Conservation (phyloP, 1,140 invertebrate species). For the Drosophila obscura region DNA sequence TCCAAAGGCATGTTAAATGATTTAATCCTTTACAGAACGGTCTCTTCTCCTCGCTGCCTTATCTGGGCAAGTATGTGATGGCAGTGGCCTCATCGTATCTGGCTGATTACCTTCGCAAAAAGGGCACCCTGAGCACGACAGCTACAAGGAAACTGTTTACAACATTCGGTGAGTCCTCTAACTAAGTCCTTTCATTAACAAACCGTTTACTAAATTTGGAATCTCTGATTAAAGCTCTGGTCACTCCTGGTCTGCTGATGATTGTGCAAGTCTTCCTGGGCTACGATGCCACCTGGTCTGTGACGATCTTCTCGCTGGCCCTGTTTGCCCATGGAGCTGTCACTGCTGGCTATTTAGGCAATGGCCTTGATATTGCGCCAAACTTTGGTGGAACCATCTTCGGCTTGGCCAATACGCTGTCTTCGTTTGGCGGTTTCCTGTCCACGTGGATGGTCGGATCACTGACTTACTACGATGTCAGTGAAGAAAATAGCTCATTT, state of each 20-base stretch:
- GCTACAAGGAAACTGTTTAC: conserved; percentile 89
- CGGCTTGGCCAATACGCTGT: conserved; percentile 95
- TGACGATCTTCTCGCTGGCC: conserved; percentile 90
- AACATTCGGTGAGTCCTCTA: conserved; percentile 85
- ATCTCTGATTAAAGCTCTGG: conserved; percentile 85
- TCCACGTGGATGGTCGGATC: conserved; percentile 93
- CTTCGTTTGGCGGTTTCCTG: conserved; percentile 93
- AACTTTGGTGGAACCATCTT: conserved; percentile 96
- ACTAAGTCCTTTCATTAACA: no score
- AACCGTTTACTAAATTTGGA: not conserved
- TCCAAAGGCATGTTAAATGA: not conserved
- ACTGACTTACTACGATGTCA: conserved; percentile 90
- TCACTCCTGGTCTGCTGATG: conserved; percentile 88
- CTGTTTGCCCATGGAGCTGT: conserved; percentile 93
- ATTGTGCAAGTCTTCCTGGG: conserved; percentile 89
- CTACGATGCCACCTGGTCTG: conserved; percentile 87
- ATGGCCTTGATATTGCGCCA: conserved; percentile 94
- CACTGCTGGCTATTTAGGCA: conserved; percentile 94
- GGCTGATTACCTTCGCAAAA: conserved; percentile 88
- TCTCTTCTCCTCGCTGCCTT: conserved; percentile 93
- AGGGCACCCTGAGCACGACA: conserved; percentile 88
- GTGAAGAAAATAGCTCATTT: conserved; percentile 41
- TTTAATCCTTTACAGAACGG: conserved; percentile 87
- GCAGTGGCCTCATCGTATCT: conserved; percentile 88
- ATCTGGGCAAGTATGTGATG: conserved; percentile 92